A percentile compares a stretch with the other conserved stretches of the same genome.
Evolutionary conservation across 2,113 vertebrate species (phyloP).

Genomic region (Microcebus tavaratra): DNA sequence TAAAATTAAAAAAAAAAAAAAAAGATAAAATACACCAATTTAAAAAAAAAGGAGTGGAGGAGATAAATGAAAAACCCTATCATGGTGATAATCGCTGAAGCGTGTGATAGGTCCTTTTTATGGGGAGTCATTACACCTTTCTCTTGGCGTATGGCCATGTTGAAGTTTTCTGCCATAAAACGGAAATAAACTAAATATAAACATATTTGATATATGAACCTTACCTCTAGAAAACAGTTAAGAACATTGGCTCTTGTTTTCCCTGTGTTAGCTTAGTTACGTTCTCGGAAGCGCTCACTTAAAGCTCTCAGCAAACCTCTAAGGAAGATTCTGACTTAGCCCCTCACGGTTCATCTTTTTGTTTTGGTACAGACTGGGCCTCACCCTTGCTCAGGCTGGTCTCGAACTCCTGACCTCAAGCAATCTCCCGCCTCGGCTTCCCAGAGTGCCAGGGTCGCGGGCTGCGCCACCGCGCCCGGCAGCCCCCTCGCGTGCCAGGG

Average conservation of each 20-base stretch:
- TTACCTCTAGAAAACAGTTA: background rate
- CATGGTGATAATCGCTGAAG: background rate
- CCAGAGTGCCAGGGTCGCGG: no score
- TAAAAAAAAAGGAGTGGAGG: background rate
- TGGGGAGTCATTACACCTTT: background rate
- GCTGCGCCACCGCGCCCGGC: no score
- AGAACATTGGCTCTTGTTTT: background rate
- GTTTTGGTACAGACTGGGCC: no score
- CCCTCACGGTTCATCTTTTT: no score
- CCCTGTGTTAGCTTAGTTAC: background rate
- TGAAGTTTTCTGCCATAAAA: background rate
- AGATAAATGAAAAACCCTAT: background rate
- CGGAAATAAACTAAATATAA: background rate
- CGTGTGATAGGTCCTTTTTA: background rate
- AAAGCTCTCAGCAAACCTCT: background rate
- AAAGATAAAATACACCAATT: background rate
- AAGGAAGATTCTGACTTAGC: background rate
- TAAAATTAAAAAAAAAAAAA: no score
- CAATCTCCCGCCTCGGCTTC: no score
- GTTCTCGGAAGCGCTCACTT: background rate
- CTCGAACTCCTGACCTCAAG: no score
- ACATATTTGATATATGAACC: background rate
- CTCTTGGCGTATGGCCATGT: background rate
- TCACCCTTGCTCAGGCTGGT: no score
- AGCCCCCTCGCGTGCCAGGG: no score